A percentile compares a stretch with the other conserved stretches of the same genome.
These are phyloP conservation scores for Phaethornis superciliosus DNA, from an alignment of 2,113 vertebrate genomes.

Conservation along the genomic window DNA sequence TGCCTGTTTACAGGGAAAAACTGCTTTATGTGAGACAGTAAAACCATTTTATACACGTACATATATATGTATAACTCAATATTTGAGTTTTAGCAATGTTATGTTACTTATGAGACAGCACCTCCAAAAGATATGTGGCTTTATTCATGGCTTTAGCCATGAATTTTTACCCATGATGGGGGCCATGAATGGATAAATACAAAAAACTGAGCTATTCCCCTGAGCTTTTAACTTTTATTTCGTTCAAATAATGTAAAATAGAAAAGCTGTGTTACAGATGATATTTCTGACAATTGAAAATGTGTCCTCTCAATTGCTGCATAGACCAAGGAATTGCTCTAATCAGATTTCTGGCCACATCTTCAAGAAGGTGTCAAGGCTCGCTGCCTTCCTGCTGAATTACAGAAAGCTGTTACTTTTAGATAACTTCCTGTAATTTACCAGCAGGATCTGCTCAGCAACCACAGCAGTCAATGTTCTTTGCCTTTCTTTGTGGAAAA, in stretches of 20 bases:
- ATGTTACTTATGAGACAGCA: neutral
- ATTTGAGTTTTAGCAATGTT: neutral
- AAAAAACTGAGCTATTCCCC: neutral
- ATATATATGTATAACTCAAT: neutral
- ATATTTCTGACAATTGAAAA: neutral
- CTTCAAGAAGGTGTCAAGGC: slow-evolving; percentile 50
- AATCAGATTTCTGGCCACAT: slow-evolving; percentile 15
- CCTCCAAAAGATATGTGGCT: neutral
- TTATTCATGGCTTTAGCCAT: neutral
- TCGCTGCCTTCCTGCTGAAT: slow-evolving; percentile 21
- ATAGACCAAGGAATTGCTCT: neutral
- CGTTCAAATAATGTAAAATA: neutral
- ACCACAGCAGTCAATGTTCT: slow-evolving; percentile 18
- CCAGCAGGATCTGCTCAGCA: slow-evolving; percentile 31
- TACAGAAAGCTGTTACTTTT: slow-evolving; percentile 69
- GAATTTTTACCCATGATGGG: neutral
- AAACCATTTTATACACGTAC: neutral
- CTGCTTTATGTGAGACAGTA: neutral
- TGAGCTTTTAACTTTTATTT: neutral
- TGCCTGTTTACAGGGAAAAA: neutral
- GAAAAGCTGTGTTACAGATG: neutral
- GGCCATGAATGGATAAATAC: neutral
- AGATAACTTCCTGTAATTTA: slow-evolving; percentile 79
- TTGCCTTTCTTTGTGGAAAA: slow-evolving; percentile 23
- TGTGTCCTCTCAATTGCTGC: neutral